phyloP scores from a whole-genome alignment of 2,888 invertebrate genomes.

The Thymelicus sylvestris region DNA sequence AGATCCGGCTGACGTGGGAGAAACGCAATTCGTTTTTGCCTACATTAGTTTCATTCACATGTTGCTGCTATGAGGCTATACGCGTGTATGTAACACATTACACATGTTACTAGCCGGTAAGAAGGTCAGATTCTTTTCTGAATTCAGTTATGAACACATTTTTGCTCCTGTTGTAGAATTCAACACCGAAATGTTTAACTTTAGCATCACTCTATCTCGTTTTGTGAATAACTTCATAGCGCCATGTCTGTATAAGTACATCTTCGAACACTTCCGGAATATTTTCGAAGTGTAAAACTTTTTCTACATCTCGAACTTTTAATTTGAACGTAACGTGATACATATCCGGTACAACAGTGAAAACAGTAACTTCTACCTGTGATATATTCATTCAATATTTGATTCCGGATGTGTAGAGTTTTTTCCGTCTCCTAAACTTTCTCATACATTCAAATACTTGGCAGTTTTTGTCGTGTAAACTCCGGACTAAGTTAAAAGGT shows the following conservation, averaged over 20 bases:
- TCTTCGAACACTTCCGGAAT: no score
- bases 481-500: conserved; percentile 51
- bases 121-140: no score
- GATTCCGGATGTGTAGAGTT: conserved; percentile 58
- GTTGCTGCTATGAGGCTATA: background rate
- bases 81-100: no score
- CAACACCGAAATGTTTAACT: no score
- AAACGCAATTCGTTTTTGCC: conserved; percentile 38
- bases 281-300: no score
- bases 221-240: no score
- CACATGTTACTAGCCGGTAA: no score
- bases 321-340: conserved; percentile 4
- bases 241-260: no score
- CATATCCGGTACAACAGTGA: conserved; percentile 49
- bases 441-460: conserved; percentile 54
- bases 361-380: conserved; percentile 53
- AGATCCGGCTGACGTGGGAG: conserved; percentile 22
- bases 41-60: background rate
- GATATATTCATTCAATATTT: conserved; percentile 57
- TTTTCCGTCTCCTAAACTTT: conserved; percentile 62
- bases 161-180: no score
- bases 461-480: conserved; percentile 65
- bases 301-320: no score
- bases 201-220: no score
- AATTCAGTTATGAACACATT: no score